Evolutionary conservation across 1,140 invertebrate species (phyloP).

Genomic region (Euura lappo): DNA sequence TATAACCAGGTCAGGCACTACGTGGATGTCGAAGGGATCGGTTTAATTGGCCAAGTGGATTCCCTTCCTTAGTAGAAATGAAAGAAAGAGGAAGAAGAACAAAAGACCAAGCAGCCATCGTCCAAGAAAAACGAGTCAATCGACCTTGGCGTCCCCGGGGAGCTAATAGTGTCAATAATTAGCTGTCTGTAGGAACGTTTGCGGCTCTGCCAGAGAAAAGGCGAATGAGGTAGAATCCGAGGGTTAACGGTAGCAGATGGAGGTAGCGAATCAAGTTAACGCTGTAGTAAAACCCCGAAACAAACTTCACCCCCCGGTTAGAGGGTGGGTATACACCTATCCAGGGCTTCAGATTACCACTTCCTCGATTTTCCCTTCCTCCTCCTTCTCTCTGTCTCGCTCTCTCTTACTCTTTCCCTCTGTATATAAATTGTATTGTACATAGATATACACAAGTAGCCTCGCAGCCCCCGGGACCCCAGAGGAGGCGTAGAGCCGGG

Average conservation of each 20-base stretch:
- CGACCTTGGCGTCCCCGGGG: neutral
- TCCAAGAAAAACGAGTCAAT: neutral
- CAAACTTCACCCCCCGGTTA: slow-evolving; percentile 30
- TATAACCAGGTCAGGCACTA: too few relatives aligned
- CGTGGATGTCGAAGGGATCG: too few relatives aligned
- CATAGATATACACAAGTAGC: slow-evolving; percentile 11
- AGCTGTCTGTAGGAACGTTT: neutral
- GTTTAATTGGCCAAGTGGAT: too few relatives aligned
- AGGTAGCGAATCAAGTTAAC: slow-evolving; percentile 38
- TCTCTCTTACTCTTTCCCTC: neutral
- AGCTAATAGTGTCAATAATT: slow-evolving; percentile 11
- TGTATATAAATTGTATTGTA: neutral
- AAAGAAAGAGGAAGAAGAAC: too few relatives aligned
- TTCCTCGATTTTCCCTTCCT: slow-evolving; percentile 24
- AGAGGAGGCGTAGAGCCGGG: slow-evolving; percentile 27
- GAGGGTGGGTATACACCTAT: neutral
- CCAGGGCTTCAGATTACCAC: slow-evolving; percentile 38
- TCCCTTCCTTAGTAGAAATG: too few relatives aligned
- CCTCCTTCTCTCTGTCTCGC: neutral
- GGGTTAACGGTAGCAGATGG: slow-evolving; percentile 20
- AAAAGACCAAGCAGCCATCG: too few relatives aligned
- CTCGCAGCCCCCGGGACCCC: slow-evolving; percentile 31
- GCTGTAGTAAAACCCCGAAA: slow-evolving; percentile 41
- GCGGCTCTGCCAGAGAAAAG: neutral
- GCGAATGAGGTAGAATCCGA: neutral